phyloP scores from a whole-genome alignment of 2,113 vertebrate genomes.

The Melospiza georgiana region DNA sequence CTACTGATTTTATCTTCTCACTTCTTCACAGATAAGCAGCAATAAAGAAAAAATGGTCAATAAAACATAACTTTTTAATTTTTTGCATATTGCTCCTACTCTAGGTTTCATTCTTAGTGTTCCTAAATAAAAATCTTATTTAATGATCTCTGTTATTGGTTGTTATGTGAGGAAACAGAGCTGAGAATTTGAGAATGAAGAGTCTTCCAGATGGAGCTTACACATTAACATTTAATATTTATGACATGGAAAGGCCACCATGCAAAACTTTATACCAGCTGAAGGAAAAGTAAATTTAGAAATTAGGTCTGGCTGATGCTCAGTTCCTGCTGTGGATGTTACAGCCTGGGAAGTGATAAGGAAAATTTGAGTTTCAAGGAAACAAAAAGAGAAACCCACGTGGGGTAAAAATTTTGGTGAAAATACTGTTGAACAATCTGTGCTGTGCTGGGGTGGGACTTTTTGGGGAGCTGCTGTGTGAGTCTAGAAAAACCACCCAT shows the following conservation, averaged over 20 bases:
- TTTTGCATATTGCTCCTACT: slow-evolving; percentile 24
- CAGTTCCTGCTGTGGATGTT: neutral
- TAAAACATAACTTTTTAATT: slow-evolving; percentile 47
- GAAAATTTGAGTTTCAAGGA: neutral
- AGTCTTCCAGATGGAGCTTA: slow-evolving; percentile 62
- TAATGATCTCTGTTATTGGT: slow-evolving; percentile 61
- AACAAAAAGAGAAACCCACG: neutral
- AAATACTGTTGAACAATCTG: neutral
- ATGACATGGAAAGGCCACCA: slow-evolving; percentile 57
- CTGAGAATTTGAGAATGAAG: slow-evolving; percentile 50
- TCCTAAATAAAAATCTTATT: slow-evolving; percentile 53
- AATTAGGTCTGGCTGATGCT: neutral
- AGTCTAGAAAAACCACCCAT: neutral
- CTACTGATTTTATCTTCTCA: slow-evolving; percentile 43
- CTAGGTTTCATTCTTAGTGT: slow-evolving; percentile 2
- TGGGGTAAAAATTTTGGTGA: neutral
- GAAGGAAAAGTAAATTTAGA: neutral
- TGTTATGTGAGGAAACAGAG: slow-evolving; percentile 47
- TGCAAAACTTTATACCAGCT: neutral
- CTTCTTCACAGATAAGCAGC: slow-evolving; percentile 61
- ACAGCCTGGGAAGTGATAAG: neutral
- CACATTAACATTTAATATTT: slow-evolving; percentile 71
- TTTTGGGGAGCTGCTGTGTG: neutral
- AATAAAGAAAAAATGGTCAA: slow-evolving; percentile 57
- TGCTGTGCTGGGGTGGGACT: neutral